phyloP scores from a whole-genome alignment of 2,797 vertebrate species.

The Apogon talboti region DNA sequence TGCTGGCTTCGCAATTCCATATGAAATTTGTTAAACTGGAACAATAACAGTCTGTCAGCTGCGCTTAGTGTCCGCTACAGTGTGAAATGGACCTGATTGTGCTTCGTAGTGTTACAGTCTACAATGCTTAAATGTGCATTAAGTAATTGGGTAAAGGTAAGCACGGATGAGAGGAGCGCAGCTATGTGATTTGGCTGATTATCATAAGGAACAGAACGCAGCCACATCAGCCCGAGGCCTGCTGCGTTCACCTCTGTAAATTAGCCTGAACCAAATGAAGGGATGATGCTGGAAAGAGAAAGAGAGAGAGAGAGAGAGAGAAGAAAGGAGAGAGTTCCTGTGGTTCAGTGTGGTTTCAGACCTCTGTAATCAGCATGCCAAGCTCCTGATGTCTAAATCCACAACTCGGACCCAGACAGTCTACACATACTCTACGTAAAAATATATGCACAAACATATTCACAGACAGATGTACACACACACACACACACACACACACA shows the following conservation, averaged over 20 bases:
- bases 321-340: slow-evolving; percentile 71
- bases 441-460: slow-evolving; percentile 20
- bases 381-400: slow-evolving; percentile 81
- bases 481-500: slow-evolving; percentile 17
- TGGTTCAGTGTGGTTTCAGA: slow-evolving; percentile 72
- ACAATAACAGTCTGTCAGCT: slow-evolving; percentile 51
- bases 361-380: slow-evolving; percentile 81
- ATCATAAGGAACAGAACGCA: slow-evolving; percentile 24
- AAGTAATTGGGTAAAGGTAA: slow-evolving; percentile 35
- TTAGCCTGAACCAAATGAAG: slow-evolving; percentile 62
- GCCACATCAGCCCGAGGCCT: slow-evolving; percentile 46
- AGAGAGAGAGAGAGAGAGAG: slow-evolving; percentile 27
- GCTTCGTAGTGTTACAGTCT: slow-evolving; percentile 10
- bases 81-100: slow-evolving; percentile 33
- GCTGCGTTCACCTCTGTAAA: slow-evolving; percentile 61
- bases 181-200: slow-evolving; percentile 49
- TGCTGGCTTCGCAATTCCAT: slow-evolving; percentile 28
- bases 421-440: slow-evolving; percentile 34
- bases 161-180: slow-evolving; percentile 45
- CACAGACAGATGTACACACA: slow-evolving; percentile 24
- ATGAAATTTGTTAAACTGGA: slow-evolving; percentile 47
- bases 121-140: slow-evolving; percentile 26
- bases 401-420: slow-evolving; percentile 65
- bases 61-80: slow-evolving; percentile 26
- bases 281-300: slow-evolving; percentile 53